A percentile compares a stretch with the other conserved stretches of the same genome.
These are phyloP conservation scores for Acanthoscelides obtectus DNA, from an alignment of 2,888 invertebrate genomes.

Conservation along the genomic window DNA sequence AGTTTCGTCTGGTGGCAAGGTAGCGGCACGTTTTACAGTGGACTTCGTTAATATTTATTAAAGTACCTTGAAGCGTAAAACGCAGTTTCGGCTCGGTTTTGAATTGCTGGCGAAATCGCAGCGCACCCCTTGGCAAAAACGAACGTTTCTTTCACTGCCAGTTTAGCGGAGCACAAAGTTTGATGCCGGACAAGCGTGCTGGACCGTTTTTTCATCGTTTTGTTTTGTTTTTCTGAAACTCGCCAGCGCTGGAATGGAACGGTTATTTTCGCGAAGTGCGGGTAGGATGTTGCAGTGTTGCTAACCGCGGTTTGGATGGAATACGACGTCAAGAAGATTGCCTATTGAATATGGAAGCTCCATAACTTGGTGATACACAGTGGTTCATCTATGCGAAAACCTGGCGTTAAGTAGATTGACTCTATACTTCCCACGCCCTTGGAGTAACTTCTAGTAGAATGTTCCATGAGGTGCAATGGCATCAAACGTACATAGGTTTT, in stretches of 20 bases:
- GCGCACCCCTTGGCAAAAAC: not conserved
- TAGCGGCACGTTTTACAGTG: not conserved
- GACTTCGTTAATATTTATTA: not conserved
- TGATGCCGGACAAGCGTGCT: not conserved
- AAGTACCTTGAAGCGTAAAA: not conserved
- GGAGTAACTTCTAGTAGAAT: too few species aligned
- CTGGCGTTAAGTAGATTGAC: too few species aligned
- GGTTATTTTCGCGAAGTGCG: not conserved
- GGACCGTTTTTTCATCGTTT: not conserved
- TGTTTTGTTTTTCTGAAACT: not conserved
- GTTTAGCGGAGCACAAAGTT: not conserved
- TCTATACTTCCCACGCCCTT: too few species aligned
- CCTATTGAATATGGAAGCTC: too few species aligned
- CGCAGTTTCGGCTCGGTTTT: not conserved
- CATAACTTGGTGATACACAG: too few species aligned
- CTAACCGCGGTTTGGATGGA: too few species aligned
- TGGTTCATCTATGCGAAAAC: too few species aligned
- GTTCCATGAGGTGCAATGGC: too few species aligned
- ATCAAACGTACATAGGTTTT: too few species aligned
- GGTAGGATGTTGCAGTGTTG: not conserved
- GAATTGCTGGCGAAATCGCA: not conserved
- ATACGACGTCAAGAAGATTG: too few species aligned
- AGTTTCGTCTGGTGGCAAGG: not conserved
- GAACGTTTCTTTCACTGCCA: not conserved
- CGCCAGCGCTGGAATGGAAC: not conserved